Evolutionary conservation across 2,113 vertebrate species (phyloP), one percentile per base, ranked within the genome.

Genomic region (Planiliza haematocheilus): DNA sequence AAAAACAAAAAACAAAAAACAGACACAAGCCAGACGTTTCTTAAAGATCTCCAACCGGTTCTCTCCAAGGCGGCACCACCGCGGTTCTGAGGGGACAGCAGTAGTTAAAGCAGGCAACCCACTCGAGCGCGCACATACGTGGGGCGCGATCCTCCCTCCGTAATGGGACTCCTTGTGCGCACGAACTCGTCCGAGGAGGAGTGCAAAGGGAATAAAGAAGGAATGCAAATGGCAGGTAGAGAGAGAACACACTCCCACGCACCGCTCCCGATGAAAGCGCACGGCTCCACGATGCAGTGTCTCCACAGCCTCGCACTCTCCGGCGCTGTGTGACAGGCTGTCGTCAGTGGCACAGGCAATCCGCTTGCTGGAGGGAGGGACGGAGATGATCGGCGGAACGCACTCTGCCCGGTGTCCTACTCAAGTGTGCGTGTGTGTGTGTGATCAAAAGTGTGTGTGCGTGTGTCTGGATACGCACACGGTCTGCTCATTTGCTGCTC

Each of bases 171-270:
- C 81, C 77, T 81, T 13, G 52, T 30, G 85, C 82, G 80, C 50
- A 84, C 57, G 72, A 68, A 77, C 63, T 49, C 68, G 67, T 79
- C 79, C 58, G 77, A 79, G 57, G 68, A 62, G 70, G 8, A 67
- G 20, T 2, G 64, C 24, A 30, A 30, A 5, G 24, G 46, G 71
- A 68, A 62, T 34, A 45, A 72, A 70, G 74, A 14, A 57, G 68
- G 38, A 66, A 89, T 66, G 70, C 66, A 79, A 85, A 86, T 80
- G 86, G 59, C 14, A 84, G 81, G 76, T 77, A 49, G 70, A 79
- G 62, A 51, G 70, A 62, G 81, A 85, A 61, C 55, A 69, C 24
- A 89, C 91, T 93, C 91, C 91, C 84, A 93, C 92, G 89, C 91
- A 74, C 43, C 50, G 58, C 43, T 66, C 67, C 78, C 68, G 20